These are phyloP conservation scores for Sinella curviseta DNA, from an alignment of 1,140 invertebrate species.

Conservation along the genomic window DNA sequence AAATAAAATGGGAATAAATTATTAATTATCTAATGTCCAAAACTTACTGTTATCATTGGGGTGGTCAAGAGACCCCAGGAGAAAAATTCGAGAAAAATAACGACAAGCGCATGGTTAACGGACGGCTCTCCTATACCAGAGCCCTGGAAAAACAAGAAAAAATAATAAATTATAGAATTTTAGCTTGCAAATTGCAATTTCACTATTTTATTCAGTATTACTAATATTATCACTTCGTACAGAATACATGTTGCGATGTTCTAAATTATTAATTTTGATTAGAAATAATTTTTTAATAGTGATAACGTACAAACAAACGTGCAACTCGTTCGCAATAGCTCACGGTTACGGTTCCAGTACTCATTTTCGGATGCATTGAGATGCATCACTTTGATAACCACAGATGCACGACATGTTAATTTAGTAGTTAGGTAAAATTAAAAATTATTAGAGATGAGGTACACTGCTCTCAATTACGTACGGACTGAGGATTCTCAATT, in stretches of 20 bases:
- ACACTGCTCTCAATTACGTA: too few species aligned
- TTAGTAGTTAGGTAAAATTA: too few species aligned
- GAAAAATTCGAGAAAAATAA: conserved; percentile 99
- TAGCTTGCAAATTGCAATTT: neutral
- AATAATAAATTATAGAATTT: neutral
- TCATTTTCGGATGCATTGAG: conserved; percentile 14
- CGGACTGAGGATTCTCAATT: too few species aligned
- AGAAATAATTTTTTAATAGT: neutral
- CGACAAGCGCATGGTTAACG: conserved; percentile 95
- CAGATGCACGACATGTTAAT: too few species aligned
- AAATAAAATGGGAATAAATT: too few species aligned
- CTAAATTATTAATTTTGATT: neutral
- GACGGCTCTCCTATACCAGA: conserved; percentile 90
- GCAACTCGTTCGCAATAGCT: conserved; percentile 20
- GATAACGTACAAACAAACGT: conserved; percentile 20
- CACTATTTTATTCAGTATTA: too few species aligned
- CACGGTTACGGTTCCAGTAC: neutral
- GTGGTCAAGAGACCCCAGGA: conserved; percentile 98
- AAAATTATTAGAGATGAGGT: too few species aligned
- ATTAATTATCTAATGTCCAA: too few species aligned
- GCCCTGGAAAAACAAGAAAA: conserved; percentile 61
- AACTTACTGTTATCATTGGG: conserved; percentile 93
- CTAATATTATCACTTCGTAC: too few species aligned
- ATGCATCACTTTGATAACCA: neutral
- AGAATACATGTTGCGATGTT: too few species aligned